Evolutionary conservation across 1,140 invertebrate genomes (phyloP).

Genomic region (Pygmarrhopalites habei): DNA sequence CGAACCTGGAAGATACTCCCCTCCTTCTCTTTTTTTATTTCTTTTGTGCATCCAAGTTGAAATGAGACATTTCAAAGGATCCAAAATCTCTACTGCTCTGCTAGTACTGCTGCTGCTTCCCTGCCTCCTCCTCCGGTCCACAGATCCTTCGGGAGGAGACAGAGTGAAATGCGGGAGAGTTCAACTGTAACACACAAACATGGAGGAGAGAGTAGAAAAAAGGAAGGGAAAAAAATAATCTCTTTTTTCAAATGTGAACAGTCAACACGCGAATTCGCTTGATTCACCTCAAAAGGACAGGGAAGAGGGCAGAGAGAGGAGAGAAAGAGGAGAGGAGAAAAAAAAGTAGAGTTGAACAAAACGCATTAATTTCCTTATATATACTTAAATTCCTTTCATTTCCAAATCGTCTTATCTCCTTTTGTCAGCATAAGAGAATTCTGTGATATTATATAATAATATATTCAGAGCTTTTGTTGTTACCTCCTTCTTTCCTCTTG

Average conservation of each 20-base stretch:
- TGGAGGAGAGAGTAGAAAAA: not conserved
- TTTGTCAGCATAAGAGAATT: too few relatives aligned
- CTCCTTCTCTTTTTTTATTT: conserved; percentile 6
- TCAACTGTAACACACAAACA: not conserved
- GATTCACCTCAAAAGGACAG: not conserved
- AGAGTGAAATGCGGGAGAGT: conserved; percentile 1
- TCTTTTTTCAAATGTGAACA: conserved; percentile 13
- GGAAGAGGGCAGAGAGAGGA: not conserved
- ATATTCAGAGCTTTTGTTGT: too few relatives aligned
- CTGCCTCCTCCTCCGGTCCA: not conserved
- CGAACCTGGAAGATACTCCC: not conserved
- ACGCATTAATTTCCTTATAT: conserved; percentile 5
- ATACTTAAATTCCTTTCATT: not conserved
- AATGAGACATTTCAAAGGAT: conserved; percentile 12
- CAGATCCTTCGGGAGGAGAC: not conserved
- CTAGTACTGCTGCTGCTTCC: too few relatives aligned
- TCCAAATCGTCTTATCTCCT: too few relatives aligned
- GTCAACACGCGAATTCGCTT: conserved; percentile 8
- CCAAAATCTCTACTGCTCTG: conserved; percentile 1
- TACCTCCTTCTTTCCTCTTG: too few relatives aligned
- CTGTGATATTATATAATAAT: too few relatives aligned
- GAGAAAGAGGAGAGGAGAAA: too few relatives aligned
- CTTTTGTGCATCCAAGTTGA: conserved; percentile 12
- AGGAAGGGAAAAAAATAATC: conserved; percentile 2
- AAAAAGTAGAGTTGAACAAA: not conserved